These are phyloP conservation scores for Trialeurodes vaporariorum DNA, from an alignment of 1,140 invertebrate species.

Conservation along the genomic window DNA sequence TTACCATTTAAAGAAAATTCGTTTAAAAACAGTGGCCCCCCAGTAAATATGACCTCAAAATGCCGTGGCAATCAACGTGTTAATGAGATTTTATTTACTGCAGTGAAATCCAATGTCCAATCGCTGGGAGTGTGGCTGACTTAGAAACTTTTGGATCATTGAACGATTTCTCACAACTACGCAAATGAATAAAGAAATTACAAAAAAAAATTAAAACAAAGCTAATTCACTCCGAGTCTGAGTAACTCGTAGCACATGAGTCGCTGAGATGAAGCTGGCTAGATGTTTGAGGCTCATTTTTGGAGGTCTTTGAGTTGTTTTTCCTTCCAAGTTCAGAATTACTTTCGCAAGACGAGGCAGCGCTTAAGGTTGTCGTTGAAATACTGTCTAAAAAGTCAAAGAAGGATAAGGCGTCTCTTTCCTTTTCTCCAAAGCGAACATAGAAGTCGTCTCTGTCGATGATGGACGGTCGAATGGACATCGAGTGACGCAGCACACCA, in stretches of 20 bases:
- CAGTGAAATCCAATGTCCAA: too few relatives aligned
- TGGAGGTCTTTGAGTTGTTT: conserved; percentile 14
- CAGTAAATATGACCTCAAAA: too few relatives aligned
- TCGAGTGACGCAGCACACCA: conserved; percentile 40
- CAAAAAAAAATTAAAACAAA: too few relatives aligned
- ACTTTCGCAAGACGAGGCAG: conserved; percentile 39
- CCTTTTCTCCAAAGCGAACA: conserved; percentile 62
- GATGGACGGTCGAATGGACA: conserved; percentile 47
- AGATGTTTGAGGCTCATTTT: conserved; percentile 23
- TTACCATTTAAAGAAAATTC: too few relatives aligned
- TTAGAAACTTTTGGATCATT: conserved; percentile 18
- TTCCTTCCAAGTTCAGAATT: conserved; percentile 16
- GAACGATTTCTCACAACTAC: too few relatives aligned
- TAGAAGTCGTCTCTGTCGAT: conserved; percentile 60
- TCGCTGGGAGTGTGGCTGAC: not conserved
- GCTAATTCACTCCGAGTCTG: conserved; percentile 25
- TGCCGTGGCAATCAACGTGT: too few relatives aligned
- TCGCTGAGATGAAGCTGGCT: conserved; percentile 30
- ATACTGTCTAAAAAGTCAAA: conserved; percentile 67
- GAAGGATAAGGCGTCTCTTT: conserved; percentile 58
- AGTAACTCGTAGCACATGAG: conserved; percentile 32
- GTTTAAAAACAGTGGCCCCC: too few relatives aligned
- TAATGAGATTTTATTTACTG: too few relatives aligned
- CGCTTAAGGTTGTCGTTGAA: conserved; percentile 37
- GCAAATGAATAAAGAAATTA: too few relatives aligned